Percentiles rank a stretch among this genome's conserved stretches.
phyloP scores from a whole-genome alignment of 1,140 invertebrate genomes.

The Papilio polyxenes region DNA sequence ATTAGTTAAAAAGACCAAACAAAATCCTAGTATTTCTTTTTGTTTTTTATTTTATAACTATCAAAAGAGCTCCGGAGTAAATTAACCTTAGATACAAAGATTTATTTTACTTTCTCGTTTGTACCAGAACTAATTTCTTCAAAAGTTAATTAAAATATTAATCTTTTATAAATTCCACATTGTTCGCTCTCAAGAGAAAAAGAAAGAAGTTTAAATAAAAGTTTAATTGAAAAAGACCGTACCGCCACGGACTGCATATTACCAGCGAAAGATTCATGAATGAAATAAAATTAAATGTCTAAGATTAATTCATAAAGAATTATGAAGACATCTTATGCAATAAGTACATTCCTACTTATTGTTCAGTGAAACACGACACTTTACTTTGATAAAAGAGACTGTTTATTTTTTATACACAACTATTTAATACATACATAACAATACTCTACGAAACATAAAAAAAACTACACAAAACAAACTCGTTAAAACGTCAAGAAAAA shows the following conservation, averaged over 20 bases:
- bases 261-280: background rate
- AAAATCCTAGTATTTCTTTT: background rate
- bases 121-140: background rate
- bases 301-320: background rate
- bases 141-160: conserved; percentile 14
- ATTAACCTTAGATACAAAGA: background rate
- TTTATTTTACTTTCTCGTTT: background rate
- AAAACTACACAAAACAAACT: too few species aligned
- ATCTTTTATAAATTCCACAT: conserved; percentile 7
- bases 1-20: too few species aligned
- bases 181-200: background rate
- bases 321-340: background rate
- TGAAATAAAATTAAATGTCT: background rate
- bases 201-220: background rate
- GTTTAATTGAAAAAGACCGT: conserved; percentile 3
- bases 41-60: background rate
- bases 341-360: background rate
- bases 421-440: too few species aligned
- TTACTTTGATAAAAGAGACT: too few species aligned
- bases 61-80: background rate
- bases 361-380: too few species aligned
- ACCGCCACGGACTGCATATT: background rate
- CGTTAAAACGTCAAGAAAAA: too few species aligned
- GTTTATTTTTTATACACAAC: too few species aligned
- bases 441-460: too few species aligned